Base-by-base conservation (phyloP, 2,113 vertebrate species). In the Passer montanus region DNA sequence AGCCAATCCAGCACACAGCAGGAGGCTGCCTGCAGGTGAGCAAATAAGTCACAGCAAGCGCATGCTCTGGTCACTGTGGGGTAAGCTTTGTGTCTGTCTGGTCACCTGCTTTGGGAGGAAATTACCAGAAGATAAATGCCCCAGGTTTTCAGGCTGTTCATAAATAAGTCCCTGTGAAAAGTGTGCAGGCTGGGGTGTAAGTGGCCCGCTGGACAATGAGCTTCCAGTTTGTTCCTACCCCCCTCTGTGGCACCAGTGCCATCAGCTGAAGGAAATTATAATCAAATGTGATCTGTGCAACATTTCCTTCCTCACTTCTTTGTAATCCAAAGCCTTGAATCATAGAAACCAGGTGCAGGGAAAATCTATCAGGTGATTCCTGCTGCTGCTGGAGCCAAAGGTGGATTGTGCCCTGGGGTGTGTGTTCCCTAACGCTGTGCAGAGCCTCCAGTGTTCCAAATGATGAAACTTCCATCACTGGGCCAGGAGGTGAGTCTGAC, bases 131-230 rank as follows among this genome's bases (percentile, higher is more conserved):
- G 74, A 68, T 41, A 80, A 73, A 66, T 56, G 72, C n/a, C 37
- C 15, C 15, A 15, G 17, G 33, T 92, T 75, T 80, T 53, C 44
- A n/a, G 55, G 18, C 35, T 49, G 66, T 33, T 76, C 15, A 6
- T 63, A 47, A 67, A 15, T 22, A 64, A 64, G 21, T 22, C 35
- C 37, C 58, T 79, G 39, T 46, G 82, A 49, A 35, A 79, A 73
- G 49, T 14, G 11, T 2, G 0, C 13, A 3, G 63, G 39, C 62
- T 68, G 26, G 20, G 55, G 44, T 0, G 0, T 7, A 12, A 37
- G 43, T 17, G 47, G 7, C 62, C 39, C 0, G 0, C 47, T 53
- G 22, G 68, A 27, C 55, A 43, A 2, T 16, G 8, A 0, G 1
- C 43, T 27, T 84, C 22, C 12, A 24, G 60, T 55, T 66, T 63